Evolutionary conservation across 2,797 vertebrate species (phyloP).

Genomic region (Gambusia yucatana): DNA sequence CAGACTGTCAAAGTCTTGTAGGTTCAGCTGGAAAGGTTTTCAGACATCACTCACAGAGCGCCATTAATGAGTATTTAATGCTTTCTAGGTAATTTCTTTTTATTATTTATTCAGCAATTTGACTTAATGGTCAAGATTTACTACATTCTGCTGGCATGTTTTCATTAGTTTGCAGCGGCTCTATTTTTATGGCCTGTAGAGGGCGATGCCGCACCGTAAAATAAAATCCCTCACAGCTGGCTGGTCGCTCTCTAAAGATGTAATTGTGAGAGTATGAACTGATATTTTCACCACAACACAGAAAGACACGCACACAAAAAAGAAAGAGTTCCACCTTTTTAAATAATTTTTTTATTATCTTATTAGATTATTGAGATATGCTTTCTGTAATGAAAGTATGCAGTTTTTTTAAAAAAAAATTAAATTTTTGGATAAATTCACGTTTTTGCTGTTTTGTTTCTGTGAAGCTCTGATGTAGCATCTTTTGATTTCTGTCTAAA

Average conservation of each 20-base stretch:
- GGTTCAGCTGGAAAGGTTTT: conserved; percentile 33
- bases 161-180: conserved; percentile 19
- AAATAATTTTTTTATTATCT: not conserved
- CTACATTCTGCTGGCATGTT: conserved; percentile 22
- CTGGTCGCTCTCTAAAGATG: not conserved
- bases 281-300: not conserved
- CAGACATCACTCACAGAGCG: conserved; percentile 22
- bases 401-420: not conserved
- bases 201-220: conserved; percentile 55
- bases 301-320: not conserved
- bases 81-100: conserved; percentile 17
- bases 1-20: conserved; percentile 9
- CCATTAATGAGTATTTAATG: conserved; percentile 32
- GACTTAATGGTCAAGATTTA: conserved; percentile 26
- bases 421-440: not conserved
- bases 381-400: not conserved
- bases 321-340: not conserved
- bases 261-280: not conserved
- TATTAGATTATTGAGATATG: not conserved
- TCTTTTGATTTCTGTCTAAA: not conserved
- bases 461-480: not conserved
- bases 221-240: not conserved
- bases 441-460: not conserved
- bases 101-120: conserved; percentile 49
- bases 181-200: conserved; percentile 26